phyloP scores from a whole-genome alignment of 1,140 invertebrate genomes.

The Panonychus citri region DNA sequence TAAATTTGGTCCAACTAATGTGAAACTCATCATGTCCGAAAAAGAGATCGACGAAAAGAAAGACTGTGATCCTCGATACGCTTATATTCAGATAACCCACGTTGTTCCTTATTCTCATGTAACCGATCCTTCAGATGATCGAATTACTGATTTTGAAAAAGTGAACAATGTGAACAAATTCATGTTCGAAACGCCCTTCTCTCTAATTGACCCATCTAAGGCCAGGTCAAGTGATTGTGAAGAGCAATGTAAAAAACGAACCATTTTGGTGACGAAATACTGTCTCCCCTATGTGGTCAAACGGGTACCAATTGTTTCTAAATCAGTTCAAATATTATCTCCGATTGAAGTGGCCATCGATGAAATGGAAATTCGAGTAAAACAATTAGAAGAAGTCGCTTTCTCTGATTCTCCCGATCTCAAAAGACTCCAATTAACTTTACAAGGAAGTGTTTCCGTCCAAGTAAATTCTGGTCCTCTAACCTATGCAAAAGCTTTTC shows the following conservation, averaged over 20 bases:
- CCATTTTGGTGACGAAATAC: constrained; percentile 53
- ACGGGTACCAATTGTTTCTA: constrained; percentile 49
- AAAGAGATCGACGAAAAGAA: constrained; percentile 29
- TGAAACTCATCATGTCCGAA: constrained; percentile 79
- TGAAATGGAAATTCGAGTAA: constrained; percentile 62
- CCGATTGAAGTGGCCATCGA: constrained; percentile 84
- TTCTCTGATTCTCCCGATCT: constrained; percentile 50
- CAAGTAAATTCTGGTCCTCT: constrained; percentile 85
- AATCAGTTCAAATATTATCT: constrained; percentile 45
- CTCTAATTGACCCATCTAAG: constrained; percentile 33
- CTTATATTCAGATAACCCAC: constrained; percentile 76
- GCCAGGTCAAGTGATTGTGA: constrained; percentile 35
- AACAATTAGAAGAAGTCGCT: constrained; percentile 60
- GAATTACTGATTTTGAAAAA: constrained; percentile 53
- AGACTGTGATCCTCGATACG: constrained; percentile 53
- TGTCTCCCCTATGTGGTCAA: constrained; percentile 80
- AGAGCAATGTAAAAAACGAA: constrained; percentile 65
- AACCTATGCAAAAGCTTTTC: constrained; percentile 69
- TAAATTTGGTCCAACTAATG: constrained; percentile 55
- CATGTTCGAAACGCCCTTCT: constrained; percentile 82
- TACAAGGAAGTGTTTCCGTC: constrained; percentile 71
- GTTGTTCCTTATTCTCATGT: constrained; percentile 46
- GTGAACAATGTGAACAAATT: constrained; percentile 65
- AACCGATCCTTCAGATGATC: constrained; percentile 26
- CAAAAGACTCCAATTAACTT: constrained; percentile 62